Base-by-base conservation (phyloP, 2,888 invertebrate genomes). In the Amblyjoppa fuscipennis region DNA sequence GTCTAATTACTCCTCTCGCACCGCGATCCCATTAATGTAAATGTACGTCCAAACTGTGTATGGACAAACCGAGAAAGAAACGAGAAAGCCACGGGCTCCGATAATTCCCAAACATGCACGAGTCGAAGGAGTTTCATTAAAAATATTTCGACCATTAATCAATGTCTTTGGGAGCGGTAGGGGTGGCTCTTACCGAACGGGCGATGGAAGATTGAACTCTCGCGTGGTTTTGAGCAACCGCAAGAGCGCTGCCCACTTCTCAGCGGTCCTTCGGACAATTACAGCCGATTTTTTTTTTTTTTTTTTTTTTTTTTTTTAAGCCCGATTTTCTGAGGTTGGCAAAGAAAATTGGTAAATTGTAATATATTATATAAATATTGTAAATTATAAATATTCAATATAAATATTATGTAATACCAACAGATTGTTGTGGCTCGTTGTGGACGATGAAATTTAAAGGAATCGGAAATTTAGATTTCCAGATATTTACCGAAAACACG, bases 1-100 rank as follows among this genome's bases (percentile, higher is more conserved):
- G 91, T 91, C 91, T 93, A 93, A 93, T 93, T 93, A 92, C 92
- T 91, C 90, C 89, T 80, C 74, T 76, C 77, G 69, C 53, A 81
- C 64, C 53, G 56, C 80, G 79, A 64, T 78, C 81, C 66, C 31
- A 51, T 45, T n/a, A 28, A 41, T 68, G 59, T 68, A 45, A 20
- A 69, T 41, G 34, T 56, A 53, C 34, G 34, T 3, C 28, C 25
- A 53, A 34, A 51, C 25, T n/a, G 25, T 69, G 74, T n/a, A 73
- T 49, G 41, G 59, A 73, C 49, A 64, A 31, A 69, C 45, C 64
- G 51, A 25, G 64, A 34, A 53, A 41, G 13, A 73, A 20, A 20
- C 25, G 53, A 41, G 28, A 68, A 41, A 53, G 41, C 28, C 64
- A 61, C 53, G 66, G 34, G 59, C 49, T 71, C 28, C 66, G 61